phyloP scores from a whole-genome alignment of 2,888 invertebrate genomes.

The Antitype chi region DNA sequence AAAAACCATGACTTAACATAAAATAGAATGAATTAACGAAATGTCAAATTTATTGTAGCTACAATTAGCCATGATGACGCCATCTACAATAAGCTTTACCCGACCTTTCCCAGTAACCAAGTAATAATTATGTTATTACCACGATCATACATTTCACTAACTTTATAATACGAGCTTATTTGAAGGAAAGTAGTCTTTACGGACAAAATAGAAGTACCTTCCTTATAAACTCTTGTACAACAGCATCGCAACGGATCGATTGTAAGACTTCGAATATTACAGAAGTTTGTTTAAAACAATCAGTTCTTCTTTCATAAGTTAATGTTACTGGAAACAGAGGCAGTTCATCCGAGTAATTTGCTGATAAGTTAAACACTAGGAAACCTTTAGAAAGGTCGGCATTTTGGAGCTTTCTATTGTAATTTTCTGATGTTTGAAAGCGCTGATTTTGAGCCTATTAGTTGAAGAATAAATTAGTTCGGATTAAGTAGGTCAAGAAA shows the following conservation, averaged over 20 bases:
- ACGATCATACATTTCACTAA: neutral
- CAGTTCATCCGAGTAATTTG: slow-evolving; percentile 35
- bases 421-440: slow-evolving; percentile 26
- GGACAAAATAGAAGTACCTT: neutral
- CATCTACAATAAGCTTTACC: no score
- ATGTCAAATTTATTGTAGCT: no score
- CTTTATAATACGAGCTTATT: neutral
- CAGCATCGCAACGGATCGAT: slow-evolving; percentile 10
- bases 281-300: slow-evolving; percentile 43
- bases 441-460: neutral
- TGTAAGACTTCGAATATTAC: slow-evolving; percentile 2
- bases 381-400: neutral
- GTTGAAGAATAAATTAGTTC: neutral
- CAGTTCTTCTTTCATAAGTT: slow-evolving; percentile 42
- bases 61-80: no score
- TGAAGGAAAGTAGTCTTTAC: neutral
- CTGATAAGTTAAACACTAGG: slow-evolving; percentile 36
- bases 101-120: neutral
- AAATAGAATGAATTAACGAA: no score
- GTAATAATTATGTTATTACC: no score
- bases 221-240: neutral
- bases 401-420: slow-evolving; percentile 20
- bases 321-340: slow-evolving; percentile 19
- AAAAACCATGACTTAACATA: no score
- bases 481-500: neutral